A percentile compares a stretch with the other conserved stretches of the same genome.
Evolutionary conservation across 2,113 vertebrate species (phyloP).

Genomic region (Motacilla alba): DNA sequence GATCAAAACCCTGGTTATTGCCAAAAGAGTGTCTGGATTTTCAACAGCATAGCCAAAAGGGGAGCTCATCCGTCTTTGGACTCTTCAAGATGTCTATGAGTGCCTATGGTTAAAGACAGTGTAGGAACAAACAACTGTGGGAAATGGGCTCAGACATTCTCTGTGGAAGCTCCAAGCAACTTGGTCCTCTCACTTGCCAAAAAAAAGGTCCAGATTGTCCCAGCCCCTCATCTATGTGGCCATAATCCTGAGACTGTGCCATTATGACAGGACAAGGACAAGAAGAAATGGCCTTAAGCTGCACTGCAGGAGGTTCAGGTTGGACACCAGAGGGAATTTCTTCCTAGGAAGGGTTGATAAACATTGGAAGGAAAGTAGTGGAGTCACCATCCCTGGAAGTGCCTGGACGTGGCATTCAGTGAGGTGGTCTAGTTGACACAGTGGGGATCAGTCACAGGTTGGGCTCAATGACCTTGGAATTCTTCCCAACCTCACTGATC

Average conservation of each 20-base stretch:
- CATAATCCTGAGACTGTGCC: background rate
- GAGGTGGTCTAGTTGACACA: background rate
- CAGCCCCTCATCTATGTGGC: background rate
- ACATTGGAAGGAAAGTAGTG: background rate
- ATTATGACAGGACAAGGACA: background rate
- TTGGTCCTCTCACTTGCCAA: background rate
- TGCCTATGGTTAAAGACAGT: background rate
- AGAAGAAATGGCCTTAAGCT: background rate
- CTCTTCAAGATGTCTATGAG: background rate
- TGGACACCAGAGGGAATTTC: background rate
- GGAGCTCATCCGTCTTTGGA: background rate
- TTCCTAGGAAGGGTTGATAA: background rate
- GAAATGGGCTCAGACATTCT: background rate
- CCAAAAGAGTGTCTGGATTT: background rate
- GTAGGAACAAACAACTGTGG: background rate
- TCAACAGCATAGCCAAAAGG: background rate
- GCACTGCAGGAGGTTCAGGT: background rate
- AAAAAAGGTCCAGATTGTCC: background rate
- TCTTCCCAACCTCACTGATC: background rate
- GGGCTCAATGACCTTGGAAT: background rate
- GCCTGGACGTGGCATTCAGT: fast-evolving
- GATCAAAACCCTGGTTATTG: background rate
- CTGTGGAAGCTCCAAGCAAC: background rate
- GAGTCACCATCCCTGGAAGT: background rate
- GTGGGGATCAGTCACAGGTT: background rate